phyloP scores from a whole-genome alignment of 1,140 invertebrate genomes.

The Calephelis nemesis region DNA sequence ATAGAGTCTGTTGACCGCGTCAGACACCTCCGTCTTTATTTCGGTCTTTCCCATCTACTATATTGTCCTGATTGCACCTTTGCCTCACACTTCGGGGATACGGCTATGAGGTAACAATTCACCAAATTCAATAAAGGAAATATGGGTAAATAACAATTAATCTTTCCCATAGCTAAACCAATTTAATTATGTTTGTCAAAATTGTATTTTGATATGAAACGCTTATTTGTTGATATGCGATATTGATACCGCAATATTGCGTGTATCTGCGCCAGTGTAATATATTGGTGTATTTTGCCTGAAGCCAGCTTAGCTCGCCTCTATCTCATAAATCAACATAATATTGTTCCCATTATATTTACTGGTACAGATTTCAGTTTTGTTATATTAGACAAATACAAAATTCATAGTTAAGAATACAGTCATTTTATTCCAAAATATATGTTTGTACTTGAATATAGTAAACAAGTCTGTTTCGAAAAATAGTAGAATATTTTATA shows the following conservation, averaged over 20 bases:
- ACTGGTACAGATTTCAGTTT: background rate
- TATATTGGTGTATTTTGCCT: slow-evolving; percentile 16
- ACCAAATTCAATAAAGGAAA: too few species aligned
- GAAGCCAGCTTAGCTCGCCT: background rate
- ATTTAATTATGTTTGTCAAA: slow-evolving; percentile 1
- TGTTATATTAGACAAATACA: background rate
- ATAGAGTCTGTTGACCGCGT: too few species aligned
- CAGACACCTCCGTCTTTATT: too few species aligned
- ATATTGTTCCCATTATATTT: slow-evolving; percentile 1
- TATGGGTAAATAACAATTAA: background rate
- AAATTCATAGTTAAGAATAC: too few species aligned
- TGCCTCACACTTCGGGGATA: too few species aligned
- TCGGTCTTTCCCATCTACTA: too few species aligned
- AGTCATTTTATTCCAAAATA: too few species aligned
- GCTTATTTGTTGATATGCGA: slow-evolving; percentile 1
- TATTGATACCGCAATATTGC: slow-evolving; percentile 19
- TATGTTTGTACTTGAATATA: too few species aligned
- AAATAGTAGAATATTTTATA: too few species aligned
- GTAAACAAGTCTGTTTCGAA: too few species aligned
- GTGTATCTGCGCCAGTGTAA: slow-evolving; percentile 5
- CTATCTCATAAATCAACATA: slow-evolving; percentile 3
- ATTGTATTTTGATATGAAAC: background rate
- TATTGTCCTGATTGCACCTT: too few species aligned
- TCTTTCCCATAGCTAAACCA: background rate
- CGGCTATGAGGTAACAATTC: too few species aligned